phyloP scores from a whole-genome alignment of 2,888 invertebrate genomes.

The Caenorhabditis zanzibari region DNA sequence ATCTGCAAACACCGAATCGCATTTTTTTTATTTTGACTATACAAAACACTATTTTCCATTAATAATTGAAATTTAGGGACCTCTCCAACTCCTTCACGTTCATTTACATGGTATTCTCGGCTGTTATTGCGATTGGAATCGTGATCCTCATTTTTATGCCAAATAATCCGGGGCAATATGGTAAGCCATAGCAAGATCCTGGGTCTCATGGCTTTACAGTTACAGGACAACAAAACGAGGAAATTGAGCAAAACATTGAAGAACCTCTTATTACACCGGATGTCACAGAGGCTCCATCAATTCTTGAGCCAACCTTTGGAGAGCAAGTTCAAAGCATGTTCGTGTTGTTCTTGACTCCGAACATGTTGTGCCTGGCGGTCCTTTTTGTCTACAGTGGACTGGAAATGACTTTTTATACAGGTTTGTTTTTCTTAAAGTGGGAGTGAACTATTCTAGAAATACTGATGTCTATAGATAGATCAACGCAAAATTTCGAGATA shows the following conservation, averaged over 20 bases:
- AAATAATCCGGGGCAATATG: slow-evolving; percentile 36
- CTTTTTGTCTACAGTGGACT: slow-evolving; percentile 95
- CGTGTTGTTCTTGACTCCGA: slow-evolving; percentile 89
- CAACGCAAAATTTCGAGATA: too few relatives aligned
- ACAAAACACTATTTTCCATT: too few relatives aligned
- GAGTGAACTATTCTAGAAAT: too few relatives aligned
- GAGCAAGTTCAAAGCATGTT: slow-evolving; percentile 86
- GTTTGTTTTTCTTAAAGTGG: slow-evolving; percentile 86
- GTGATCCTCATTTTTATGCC: slow-evolving; percentile 62
- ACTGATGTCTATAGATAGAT: too few relatives aligned
- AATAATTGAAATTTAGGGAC: too few relatives aligned
- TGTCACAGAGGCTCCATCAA: neutral
- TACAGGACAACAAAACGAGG: slow-evolving; percentile 66
- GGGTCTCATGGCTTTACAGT: slow-evolving; percentile 5
- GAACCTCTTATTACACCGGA: slow-evolving; percentile 18
- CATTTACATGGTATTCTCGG: slow-evolving; percentile 67
- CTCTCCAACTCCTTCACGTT: slow-evolving; percentile 57
- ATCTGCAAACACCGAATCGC: too few relatives aligned
- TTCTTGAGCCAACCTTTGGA: neutral
- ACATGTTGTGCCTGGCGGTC: slow-evolving; percentile 91
- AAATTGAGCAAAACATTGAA: slow-evolving; percentile 1
- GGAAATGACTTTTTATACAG: slow-evolving; percentile 95
- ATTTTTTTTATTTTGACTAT: too few relatives aligned
- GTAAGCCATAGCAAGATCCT: slow-evolving; percentile 14
- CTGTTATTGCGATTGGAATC: slow-evolving; percentile 60